These are phyloP conservation scores for Nibea albiflora DNA, from an alignment of 2,113 vertebrate genomes.

Conservation along the genomic window DNA sequence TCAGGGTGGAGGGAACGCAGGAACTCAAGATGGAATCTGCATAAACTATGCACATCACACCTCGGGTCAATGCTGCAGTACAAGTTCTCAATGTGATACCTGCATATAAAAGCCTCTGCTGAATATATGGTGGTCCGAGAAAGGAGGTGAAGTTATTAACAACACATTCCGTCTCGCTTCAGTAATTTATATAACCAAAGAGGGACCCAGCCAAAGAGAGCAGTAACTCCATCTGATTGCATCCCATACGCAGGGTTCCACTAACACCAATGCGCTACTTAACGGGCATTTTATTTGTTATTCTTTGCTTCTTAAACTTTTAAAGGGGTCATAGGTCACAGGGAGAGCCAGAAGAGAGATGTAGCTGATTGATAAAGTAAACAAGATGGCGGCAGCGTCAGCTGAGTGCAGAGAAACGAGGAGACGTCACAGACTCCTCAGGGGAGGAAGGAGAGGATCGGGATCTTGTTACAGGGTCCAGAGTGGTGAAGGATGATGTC, in stretches of 20 bases:
- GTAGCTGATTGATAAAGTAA: constrained; percentile 57
- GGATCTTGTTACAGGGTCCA: constrained; percentile 57
- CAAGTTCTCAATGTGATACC: background rate
- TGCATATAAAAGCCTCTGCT: background rate
- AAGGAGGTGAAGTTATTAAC: background rate
- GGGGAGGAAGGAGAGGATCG: constrained; percentile 11
- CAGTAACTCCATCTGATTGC: constrained; percentile 15
- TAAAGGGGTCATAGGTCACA: constrained; percentile 71
- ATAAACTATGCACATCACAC: constrained; percentile 14
- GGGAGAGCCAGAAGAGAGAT: constrained; percentile 45
- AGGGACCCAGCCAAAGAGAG: constrained; percentile 18
- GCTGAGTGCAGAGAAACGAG: constrained; percentile 31
- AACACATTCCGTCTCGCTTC: background rate
- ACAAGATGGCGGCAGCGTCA: constrained; percentile 51
- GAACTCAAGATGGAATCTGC: constrained; percentile 28
- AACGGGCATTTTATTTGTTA: constrained; percentile 64
- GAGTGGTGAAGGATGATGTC: constrained; percentile 69
- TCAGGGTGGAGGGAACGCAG: constrained; percentile 11
- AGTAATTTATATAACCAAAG: constrained; percentile 18
- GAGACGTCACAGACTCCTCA: constrained; percentile 33
- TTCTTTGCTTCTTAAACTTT: constrained; percentile 68
- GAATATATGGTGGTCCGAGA: too few relatives aligned
- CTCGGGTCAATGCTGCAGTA: constrained; percentile 1
- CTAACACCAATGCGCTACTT: constrained; percentile 39
- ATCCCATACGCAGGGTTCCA: constrained; percentile 31